Conservation (phyloP, 2,888 invertebrate genomes). For the Drosophila limbata region DNA sequence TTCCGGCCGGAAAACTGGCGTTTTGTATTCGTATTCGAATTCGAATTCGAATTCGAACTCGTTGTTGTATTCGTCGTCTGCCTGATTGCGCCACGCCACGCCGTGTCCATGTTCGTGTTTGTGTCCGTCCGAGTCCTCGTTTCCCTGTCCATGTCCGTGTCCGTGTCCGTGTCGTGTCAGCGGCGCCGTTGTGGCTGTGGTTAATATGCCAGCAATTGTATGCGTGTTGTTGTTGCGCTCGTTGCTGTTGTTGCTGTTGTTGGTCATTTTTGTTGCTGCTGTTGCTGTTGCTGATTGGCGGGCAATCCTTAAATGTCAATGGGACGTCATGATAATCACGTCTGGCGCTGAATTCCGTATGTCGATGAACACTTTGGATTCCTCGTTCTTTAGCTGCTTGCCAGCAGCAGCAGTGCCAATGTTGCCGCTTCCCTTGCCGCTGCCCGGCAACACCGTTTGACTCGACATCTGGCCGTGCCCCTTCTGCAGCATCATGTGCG, state of each 20-base stretch:
- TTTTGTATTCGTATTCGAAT: constrained; percentile 26
- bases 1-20: constrained; percentile 50
- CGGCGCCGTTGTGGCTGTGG: constrained; percentile 66
- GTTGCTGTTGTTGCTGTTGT: constrained; percentile 15
- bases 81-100: constrained; percentile 62
- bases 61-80: constrained; percentile 31
- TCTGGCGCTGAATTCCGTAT: constrained; percentile 96
- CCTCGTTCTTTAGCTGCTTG: constrained; percentile 78
- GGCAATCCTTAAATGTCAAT: constrained; percentile 88
- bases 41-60: not conserved
- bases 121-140: constrained; percentile 11
- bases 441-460: constrained; percentile 30
- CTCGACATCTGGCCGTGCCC: constrained; percentile 38
- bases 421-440: constrained; percentile 25
- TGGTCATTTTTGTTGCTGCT: constrained; percentile 27
- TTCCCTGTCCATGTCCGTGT: constrained; percentile 9
- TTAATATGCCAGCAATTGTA: constrained; percentile 70
- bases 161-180: constrained; percentile 59
- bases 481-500: constrained; percentile 51
- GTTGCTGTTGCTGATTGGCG: constrained; percentile 65
- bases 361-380: constrained; percentile 90
- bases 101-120: constrained; percentile 43
- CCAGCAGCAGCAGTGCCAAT: constrained; percentile 14
- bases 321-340: constrained; percentile 92
- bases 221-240: constrained; percentile 25